Evolutionary conservation across 2,113 vertebrate genomes (phyloP), one percentile per base, ranked within the genome.

Genomic region (Limnothrissa miodon): DNA sequence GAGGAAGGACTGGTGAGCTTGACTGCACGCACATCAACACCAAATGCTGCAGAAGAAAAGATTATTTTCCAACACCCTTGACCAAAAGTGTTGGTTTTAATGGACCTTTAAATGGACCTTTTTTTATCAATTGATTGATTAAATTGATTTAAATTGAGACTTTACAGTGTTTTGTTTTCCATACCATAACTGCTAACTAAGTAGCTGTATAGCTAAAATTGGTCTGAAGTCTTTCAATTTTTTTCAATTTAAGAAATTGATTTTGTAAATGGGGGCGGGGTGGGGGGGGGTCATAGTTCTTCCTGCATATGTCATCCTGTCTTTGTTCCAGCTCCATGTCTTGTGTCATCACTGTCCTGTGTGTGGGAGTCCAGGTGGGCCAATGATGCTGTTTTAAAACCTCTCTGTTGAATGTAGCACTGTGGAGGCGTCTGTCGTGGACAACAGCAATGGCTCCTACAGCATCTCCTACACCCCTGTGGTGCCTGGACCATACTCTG

Each of bases 361-460:
- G 66, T 39, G 33, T 36, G 66, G 66, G 29, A 74, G 66, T 74
- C n/a, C 10, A 11, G 59, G 5, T 62, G 9, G 29, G 59, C 25
- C 1, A 62, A 62, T 62, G 39, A 21, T 39, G 25, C 44, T 9
- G n/a, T 44, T 39, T 19, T 21, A 21, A 21, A 33, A 45, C 21
- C 4, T 53, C 45, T 53, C 74, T 5, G 70, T 53, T 42, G 39
- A 45, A 25, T 51, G 19, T 84, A 98, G 97, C 87, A 83, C 87
- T 1, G 83, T 96, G 86, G 93, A 93, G 88, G 82, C 95, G 0
- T 82, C 86, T 0, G 92, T 97, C 74, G 90, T 91, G 9, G 97
- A 98, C 89, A 96, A 97, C 62, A 86, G 87, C 17, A 94, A 99
- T 6, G 97, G 97, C 0, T 96, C 96, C 0, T 99, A 97, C 88